Base-by-base conservation (phyloP, 2,113 vertebrate genomes). In the Pagrus major region DNA sequence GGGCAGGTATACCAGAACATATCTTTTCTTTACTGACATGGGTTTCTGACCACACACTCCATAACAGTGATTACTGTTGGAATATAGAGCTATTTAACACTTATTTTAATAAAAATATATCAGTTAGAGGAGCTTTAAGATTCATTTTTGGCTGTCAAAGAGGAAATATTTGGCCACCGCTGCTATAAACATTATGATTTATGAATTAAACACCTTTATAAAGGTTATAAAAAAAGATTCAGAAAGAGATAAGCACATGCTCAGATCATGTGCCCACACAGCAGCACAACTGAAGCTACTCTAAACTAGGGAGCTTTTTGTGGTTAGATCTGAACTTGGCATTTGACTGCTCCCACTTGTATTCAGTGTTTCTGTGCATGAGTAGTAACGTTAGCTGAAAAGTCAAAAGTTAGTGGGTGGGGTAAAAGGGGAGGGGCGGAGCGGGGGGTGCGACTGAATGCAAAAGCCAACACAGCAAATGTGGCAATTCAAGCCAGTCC, bases 381-480 rank as follows among this genome's bases (percentile, higher is more conserved):
- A 58, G 47, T 5, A 20, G 37, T 59, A 69, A 58, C 9, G 68
- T 49, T 39, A 56, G 78, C 71, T 76, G 56, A 80, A 83, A 76
- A 78, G 73, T 70, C 51, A 59, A 71, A 86, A 29, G 67, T 60
- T 27, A n/a, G 51, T 2, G 27, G 33, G 7, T 6, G 31, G 25
- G 14, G 33, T 33, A 29, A 20, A 47, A 33, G 7, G 47, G 31
- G 27, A 5, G 11, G 9, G 31, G 61, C 23, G 18, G 29, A 10
- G 8, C 1, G 21, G 47, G 21, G 47, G 2, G 23, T 0, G 10
- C 0, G 3, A 58, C n/a, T 94, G 91, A 95, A 95, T 92, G 80
- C 75, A 93, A 94, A 90, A 92, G 94, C 92, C 71, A 83, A 83
- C 92, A 49, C 93, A 94, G 93, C 94, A 93, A 88, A 92, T 83